Base-by-base conservation (phyloP, 2,888 invertebrate genomes). In the Caradrina kadenii region DNA sequence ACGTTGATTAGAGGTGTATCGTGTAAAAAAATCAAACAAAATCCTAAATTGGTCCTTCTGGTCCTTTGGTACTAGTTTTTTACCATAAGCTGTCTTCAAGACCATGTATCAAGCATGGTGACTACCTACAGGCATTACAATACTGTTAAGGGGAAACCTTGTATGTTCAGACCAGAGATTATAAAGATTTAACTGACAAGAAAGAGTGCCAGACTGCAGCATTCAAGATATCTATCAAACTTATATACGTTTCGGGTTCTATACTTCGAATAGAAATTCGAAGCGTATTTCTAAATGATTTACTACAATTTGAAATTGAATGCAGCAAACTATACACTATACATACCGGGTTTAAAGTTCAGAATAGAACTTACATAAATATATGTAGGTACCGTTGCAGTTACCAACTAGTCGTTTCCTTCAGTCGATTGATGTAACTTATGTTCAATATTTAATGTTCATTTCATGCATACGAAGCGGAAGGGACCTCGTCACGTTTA, bases 341-440 rank as follows among this genome's bases (percentile, higher is more conserved):
- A n/a, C n/a, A 35, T 2, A 19, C 0, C 13, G 48, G 66, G 60
- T 67, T 52, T 66, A 63, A 49, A 67, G 73, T 63, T 78, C 79
- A 76, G 31, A 70, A 55, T 49, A 50, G 60, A 62, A 42, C 42
- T 60, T 56, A 66, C 48, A 66, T 73, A 76, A 72, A 78, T 72
- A 62, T 62, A 78, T 72, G 59, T 62, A 21, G n/a, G 7, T 52
- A 59, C 65, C 53, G 50, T 65, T 65, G 50, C 31, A 21, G 22
- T 19, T 56, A 52, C 11, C 26, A 13, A 39, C 13, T 39, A 45
- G 59, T 39, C 17, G 54, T n/a, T 63, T 49, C 13, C 39, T 42
- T 53, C 39, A 49, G 13, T 6, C 52, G 11, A 62, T 50, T 62
- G 70, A 39, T 69, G 53, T 48, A 50, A 45, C 22, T 70, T 65